Conservation (phyloP, 1,140 invertebrate genomes). For the Drosophila jambulina region DNA sequence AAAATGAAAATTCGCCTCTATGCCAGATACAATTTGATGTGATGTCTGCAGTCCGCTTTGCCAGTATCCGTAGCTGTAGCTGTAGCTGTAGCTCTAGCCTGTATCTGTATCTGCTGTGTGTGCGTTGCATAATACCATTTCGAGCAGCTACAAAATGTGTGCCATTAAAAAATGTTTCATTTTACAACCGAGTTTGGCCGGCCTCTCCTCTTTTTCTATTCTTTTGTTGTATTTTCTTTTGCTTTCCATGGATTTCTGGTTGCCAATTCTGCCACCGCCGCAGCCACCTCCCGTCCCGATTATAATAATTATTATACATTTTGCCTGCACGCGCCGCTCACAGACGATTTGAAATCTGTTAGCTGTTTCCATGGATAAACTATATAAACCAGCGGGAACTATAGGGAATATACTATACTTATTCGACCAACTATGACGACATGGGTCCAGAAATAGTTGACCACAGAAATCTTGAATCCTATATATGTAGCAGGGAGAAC, state of each 20-base stretch:
- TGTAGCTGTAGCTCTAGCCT: conserved; percentile 8
- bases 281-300: neutral
- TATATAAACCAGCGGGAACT: conserved; percentile 41
- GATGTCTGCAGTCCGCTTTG: conserved; percentile 55
- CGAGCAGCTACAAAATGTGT: conserved; percentile 58
- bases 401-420: conserved; percentile 21
- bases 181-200: conserved; percentile 48
- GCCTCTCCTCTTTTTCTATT: conserved; percentile 27
- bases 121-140: conserved; percentile 81
- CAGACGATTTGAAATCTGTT: conserved; percentile 23
- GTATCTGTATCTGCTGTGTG: conserved; percentile 36
- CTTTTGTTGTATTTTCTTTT: conserved; percentile 12
- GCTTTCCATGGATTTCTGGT: conserved; percentile 14
- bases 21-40: conserved; percentile 50
- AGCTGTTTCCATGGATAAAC: conserved; percentile 37
- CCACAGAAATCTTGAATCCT: conserved; percentile 14
- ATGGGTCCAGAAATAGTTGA: conserved; percentile 66
- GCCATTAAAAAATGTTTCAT: conserved; percentile 60
- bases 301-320: conserved; percentile 39
- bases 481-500: neutral
- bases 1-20: conserved; percentile 71
- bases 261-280: conserved; percentile 27
- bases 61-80: conserved; percentile 1
- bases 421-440: conserved; percentile 66
- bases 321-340: conserved; percentile 25